Conservation (phyloP, 2,113 vertebrate species). For the Epinephelus lanceolatus region DNA sequence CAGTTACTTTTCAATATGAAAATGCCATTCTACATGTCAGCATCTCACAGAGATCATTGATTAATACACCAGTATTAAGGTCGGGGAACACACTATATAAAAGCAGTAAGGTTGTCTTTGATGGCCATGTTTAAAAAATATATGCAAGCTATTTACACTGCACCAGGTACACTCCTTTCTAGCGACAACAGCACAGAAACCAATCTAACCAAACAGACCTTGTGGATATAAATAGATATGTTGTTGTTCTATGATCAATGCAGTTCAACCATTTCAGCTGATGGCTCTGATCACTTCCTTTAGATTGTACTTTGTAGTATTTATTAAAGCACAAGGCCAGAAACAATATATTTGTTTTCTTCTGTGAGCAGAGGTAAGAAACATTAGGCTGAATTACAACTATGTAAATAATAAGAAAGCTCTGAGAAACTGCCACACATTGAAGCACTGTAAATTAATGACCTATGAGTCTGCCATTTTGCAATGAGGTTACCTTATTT, state of each 20-base stretch:
- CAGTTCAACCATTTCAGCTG: constrained; percentile 27
- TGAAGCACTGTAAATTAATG: constrained; percentile 44
- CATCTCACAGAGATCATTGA: constrained; percentile 96
- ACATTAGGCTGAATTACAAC: constrained; percentile 50
- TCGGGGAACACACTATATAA: constrained; percentile 82
- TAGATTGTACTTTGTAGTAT: constrained; percentile 54
- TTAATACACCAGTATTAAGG: constrained; percentile 88
- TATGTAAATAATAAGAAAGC: constrained; percentile 39
- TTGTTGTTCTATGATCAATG: constrained; percentile 47
- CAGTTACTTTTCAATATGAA: constrained; percentile 98
- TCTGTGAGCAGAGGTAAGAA: constrained; percentile 46
- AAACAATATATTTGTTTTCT: constrained; percentile 37
- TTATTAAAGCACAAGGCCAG: constrained; percentile 49
- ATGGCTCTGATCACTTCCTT: constrained; percentile 17
- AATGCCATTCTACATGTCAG: constrained; percentile 85
- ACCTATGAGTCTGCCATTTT: constrained; percentile 34
- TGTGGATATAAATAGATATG: constrained; percentile 58
- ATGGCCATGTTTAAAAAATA: constrained; percentile 83
- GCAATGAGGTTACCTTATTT: constrained; percentile 51
- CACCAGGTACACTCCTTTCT: constrained; percentile 52
- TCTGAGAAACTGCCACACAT: constrained; percentile 41
- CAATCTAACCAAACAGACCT: constrained; percentile 41
- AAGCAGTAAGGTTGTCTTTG: constrained; percentile 74
- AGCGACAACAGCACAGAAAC: constrained; percentile 55
- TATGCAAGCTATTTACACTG: constrained; percentile 84